Evolutionary conservation across 2,113 vertebrate species (phyloP), one percentile per base, ranked within the genome.

Genomic region (Phoenicopterus ruber): DNA sequence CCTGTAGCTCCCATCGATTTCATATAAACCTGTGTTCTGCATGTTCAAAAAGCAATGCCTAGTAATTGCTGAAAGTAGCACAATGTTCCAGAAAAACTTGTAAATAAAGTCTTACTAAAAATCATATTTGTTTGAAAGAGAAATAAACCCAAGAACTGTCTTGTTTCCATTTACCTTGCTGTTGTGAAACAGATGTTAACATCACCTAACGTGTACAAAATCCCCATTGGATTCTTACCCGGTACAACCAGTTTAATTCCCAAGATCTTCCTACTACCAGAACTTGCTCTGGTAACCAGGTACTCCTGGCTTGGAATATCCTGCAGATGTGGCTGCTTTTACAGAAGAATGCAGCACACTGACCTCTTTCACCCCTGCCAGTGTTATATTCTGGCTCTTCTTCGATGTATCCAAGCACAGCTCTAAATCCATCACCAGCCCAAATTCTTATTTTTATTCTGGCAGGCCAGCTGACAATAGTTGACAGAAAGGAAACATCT

Each of bases 131-230:
- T 44, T 73, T 70, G 25, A 80, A 88, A 92, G 46, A 54, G 17
- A 77, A 77, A 61, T 42, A 92, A 90, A 92, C 29, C 61, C 28
- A 55, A 69, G 19, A 71, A 36, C 14, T 82, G 10, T 19, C 61
- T 50, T 65, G 6, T 31, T 65, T 69, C 62, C 58, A 31, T 67
- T 87, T 65, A 42, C 17, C 46, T 57, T 58, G 22, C 26, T 44
- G 25, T 31, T 79, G 49, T 44, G 55, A 85, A 57, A 66, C 14
- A 69, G 32, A 32, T 38, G 10, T 54, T 61, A 72, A 59, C 31
- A 31, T 7, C 55, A 67, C 1, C 3, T 78, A 31, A 17, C 63
- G 18, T 14, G 34, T 42, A 15, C 0, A 0, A 61, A 38, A 73
- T 18, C 15, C 13, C 8, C 14, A 19, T 0, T 46, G 46, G 19